Evolutionary conservation across 2,797 vertebrate species (phyloP).

Genomic region (Leucoraja ocellata): DNA sequence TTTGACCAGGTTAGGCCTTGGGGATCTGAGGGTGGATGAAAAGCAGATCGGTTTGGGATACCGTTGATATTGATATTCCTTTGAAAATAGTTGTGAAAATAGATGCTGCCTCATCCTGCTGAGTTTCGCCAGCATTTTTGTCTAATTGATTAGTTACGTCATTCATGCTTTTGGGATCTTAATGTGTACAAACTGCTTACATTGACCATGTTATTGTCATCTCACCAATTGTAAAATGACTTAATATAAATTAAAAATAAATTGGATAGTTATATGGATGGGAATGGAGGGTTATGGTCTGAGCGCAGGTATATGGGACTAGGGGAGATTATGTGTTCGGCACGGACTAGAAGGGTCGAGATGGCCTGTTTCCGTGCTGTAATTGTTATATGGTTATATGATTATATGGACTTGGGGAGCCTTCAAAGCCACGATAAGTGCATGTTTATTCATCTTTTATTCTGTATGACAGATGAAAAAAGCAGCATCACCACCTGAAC

Average conservation of each 20-base stretch:
- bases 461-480: background rate
- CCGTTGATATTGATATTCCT: background rate
- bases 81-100: background rate
- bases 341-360: too few relatives aligned
- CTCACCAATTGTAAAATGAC: background rate
- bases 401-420: background rate
- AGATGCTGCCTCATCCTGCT: too few relatives aligned
- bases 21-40: too few relatives aligned
- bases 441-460: background rate
- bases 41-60: too few relatives aligned
- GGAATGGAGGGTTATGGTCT: too few relatives aligned
- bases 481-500: background rate
- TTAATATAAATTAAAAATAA: too few relatives aligned
- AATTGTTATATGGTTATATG: too few relatives aligned
- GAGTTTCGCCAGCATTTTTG: too few relatives aligned
- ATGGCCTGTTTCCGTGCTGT: too few relatives aligned
- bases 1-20: background rate
- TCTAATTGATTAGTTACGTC: background rate
- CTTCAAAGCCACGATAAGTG: background rate
- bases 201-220: background rate
- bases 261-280: too few relatives aligned
- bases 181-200: background rate
- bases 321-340: too few relatives aligned
- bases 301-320: too few relatives aligned
- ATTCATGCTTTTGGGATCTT: background rate